Percentiles rank a stretch among this genome's conserved stretches.
phyloP scores from a whole-genome alignment of 2,888 invertebrate species.

The Acleris sparsana region DNA sequence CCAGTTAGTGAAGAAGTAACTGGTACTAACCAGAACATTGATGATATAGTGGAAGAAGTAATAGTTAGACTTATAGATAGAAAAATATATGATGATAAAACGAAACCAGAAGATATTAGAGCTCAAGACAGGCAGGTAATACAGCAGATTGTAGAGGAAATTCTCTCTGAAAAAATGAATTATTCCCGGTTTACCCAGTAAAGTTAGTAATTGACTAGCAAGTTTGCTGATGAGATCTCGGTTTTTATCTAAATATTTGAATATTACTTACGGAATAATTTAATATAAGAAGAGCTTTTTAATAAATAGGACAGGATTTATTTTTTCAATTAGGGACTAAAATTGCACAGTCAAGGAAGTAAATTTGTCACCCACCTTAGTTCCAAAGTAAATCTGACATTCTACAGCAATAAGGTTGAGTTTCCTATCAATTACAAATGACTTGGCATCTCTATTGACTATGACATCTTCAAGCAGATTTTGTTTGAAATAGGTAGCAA shows the following conservation, averaged over 20 bases:
- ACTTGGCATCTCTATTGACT: too few relatives aligned
- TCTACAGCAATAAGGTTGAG: too few relatives aligned
- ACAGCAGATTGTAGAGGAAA: constrained; percentile 78
- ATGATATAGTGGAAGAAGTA: constrained; percentile 78
- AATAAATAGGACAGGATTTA: too few relatives aligned
- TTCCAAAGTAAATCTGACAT: too few relatives aligned
- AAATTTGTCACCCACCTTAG: too few relatives aligned
- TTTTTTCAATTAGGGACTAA: too few relatives aligned
- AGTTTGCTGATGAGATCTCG: constrained; percentile 34
- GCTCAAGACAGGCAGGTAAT: constrained; percentile 72
- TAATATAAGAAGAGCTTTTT: too few relatives aligned
- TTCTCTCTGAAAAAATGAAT: constrained; percentile 72
- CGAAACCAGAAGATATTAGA: constrained; percentile 76
- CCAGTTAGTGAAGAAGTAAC: constrained; percentile 41
- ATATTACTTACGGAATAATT: too few relatives aligned
- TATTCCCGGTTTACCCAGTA: constrained; percentile 51
- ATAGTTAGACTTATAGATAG: constrained; percentile 74
- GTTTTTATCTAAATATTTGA: constrained; percentile 2
- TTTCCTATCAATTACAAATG: too few relatives aligned
- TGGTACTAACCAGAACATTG: constrained; percentile 65
- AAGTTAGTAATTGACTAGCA: constrained; percentile 7
- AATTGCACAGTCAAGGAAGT: too few relatives aligned
- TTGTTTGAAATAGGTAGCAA: too few relatives aligned
- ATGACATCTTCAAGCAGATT: too few relatives aligned
- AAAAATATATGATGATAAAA: constrained; percentile 80